phyloP scores from a whole-genome alignment of 2,113 vertebrate species.

The Carassius carassius region DNA sequence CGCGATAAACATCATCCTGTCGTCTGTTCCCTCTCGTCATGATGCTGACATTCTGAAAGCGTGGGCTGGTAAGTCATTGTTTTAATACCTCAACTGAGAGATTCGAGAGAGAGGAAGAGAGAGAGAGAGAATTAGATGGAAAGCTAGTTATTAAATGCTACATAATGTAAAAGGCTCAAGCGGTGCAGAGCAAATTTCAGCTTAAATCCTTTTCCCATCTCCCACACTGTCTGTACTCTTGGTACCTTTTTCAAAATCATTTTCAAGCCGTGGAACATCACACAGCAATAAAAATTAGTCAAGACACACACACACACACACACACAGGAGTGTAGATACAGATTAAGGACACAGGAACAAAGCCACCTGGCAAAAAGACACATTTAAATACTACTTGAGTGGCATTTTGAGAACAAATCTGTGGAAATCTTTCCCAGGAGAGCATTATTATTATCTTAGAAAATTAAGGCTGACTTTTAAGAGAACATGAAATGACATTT shows the following conservation, averaged over 20 bases:
- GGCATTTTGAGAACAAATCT: conserved; percentile 16
- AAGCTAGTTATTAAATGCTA: conserved; percentile 32
- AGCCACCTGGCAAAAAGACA: background rate
- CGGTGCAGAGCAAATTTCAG: background rate
- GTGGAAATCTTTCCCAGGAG: background rate
- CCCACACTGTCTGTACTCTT: conserved; percentile 15
- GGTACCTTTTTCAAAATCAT: conserved; percentile 22
- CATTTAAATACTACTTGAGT: background rate
- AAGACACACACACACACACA: background rate
- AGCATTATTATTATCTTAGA: background rate
- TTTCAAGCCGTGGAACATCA: conserved; percentile 13
- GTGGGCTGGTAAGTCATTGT: conserved; percentile 41
- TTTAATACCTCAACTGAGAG: conserved; percentile 27
- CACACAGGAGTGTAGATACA: background rate
- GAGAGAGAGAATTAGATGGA: conserved; percentile 20
- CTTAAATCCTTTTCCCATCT: conserved; percentile 18
- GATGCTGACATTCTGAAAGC: conserved; percentile 40
- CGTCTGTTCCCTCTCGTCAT: conserved; percentile 26
- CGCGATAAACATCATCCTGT: conserved; percentile 31
- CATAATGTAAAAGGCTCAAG: conserved; percentile 20
- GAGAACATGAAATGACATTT: background rate
- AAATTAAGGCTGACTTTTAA: background rate
- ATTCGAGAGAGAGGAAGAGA: background rate
- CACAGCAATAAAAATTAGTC: conserved; percentile 9
- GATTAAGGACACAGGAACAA: conserved; percentile 16